Evolutionary conservation across 2,113 vertebrate species (phyloP).

Genomic region (Podiceps cristatus): DNA sequence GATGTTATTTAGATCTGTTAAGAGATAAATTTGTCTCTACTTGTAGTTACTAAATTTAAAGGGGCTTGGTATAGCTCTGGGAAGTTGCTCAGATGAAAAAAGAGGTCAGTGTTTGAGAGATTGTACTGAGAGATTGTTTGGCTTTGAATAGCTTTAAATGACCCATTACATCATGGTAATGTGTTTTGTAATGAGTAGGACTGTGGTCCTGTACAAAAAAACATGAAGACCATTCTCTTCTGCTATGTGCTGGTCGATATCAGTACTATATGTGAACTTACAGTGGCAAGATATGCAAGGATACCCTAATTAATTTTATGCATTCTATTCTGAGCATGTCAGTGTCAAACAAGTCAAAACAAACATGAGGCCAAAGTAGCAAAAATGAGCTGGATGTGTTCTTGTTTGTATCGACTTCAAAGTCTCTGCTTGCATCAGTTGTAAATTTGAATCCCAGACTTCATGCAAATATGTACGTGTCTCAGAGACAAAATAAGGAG

Average conservation of each 20-base stretch:
- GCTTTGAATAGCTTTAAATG: not conserved
- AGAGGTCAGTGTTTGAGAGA: not conserved
- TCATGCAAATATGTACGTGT: not conserved
- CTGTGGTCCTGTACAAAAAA: not conserved
- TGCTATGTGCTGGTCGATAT: not conserved
- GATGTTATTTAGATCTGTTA: constrained; percentile 47
- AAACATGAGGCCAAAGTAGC: not conserved
- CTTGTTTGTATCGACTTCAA: not conserved
- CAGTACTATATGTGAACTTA: not conserved
- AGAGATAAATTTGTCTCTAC: constrained; percentile 37
- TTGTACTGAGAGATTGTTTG: not conserved
- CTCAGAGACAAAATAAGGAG: not conserved
- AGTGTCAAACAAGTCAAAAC: not conserved
- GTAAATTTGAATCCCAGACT: not conserved
- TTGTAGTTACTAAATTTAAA: constrained; percentile 59
- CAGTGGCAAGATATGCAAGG: not conserved
- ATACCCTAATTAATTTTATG: not conserved
- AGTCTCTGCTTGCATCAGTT: not conserved
- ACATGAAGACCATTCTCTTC: not conserved
- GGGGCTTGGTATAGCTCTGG: constrained; percentile 33
- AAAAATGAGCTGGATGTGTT: not conserved
- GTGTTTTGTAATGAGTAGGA: not conserved
- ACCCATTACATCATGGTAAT: not conserved
- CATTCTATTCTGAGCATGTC: not conserved
- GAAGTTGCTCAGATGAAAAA: constrained; percentile 34